A percentile compares a stretch with the other conserved stretches of the same genome.
These are phyloP conservation scores for Papilio polyxenes DNA, from an alignment of 1,140 invertebrate genomes.

Conservation along the genomic window DNA sequence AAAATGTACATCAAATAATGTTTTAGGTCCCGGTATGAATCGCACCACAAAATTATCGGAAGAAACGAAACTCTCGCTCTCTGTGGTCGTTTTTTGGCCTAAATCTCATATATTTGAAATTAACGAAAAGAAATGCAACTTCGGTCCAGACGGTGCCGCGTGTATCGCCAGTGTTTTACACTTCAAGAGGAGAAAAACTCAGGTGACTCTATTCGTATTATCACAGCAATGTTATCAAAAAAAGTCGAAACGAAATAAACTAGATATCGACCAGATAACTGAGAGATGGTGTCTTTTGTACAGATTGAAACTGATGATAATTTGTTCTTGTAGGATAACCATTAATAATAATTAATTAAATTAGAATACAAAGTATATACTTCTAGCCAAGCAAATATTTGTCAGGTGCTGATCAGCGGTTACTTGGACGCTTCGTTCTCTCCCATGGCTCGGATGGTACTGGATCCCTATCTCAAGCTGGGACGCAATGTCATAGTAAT, in stretches of 20 bases:
- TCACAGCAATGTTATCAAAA: not conserved
- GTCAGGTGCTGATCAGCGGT: slow-evolving; percentile 65
- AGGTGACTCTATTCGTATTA: not conserved
- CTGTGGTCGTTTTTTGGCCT: slow-evolving; percentile 43
- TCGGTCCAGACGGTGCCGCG: slow-evolving; percentile 46
- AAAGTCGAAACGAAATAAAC: too few relatives aligned
- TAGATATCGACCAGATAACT: too few relatives aligned
- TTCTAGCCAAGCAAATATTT: not conserved
- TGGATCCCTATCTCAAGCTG: slow-evolving; percentile 49
- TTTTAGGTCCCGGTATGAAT: slow-evolving; percentile 64
- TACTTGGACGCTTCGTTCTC: slow-evolving; percentile 68
- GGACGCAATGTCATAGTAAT: slow-evolving; percentile 64
- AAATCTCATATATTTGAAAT: slow-evolving; percentile 28
- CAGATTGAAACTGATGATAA: too few relatives aligned
- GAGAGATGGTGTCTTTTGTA: too few relatives aligned
- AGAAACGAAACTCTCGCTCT: slow-evolving; percentile 49
- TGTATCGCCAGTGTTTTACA: slow-evolving; percentile 55
- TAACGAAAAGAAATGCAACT: slow-evolving; percentile 49
- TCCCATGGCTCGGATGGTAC: slow-evolving; percentile 55
- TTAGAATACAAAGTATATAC: too few relatives aligned
- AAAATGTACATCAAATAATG: not conserved
- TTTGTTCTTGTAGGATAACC: too few relatives aligned
- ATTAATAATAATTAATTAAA: too few relatives aligned
- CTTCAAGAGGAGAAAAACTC: slow-evolving; percentile 48
- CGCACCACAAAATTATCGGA: slow-evolving; percentile 52